Base-by-base conservation (phyloP, 2,888 invertebrate genomes). In the Drosophila pullipes region DNA sequence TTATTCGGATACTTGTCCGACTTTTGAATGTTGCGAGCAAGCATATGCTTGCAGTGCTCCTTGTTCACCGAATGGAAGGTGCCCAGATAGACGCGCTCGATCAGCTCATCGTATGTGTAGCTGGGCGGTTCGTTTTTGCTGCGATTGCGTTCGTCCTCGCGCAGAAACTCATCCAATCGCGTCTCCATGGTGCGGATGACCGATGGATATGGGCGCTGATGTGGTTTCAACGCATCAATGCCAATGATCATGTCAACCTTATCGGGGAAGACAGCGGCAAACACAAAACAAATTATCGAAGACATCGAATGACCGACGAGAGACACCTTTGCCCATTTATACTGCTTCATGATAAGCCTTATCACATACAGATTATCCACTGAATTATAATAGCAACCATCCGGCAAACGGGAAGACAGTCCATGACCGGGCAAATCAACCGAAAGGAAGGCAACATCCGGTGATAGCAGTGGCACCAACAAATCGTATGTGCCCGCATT, bases 401-500 rank as follows among this genome's bases (percentile, higher is more conserved):
- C 93, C 0, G 96, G 96, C 65, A 95, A 92, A 91, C 95, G 95
- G 0, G 96, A 95, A 0, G 97, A 97, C 6, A 94, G 85, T 0
- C 97, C 97, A 92, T 97, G 96, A 0, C 97, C 96, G 18, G 96
- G 96, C 18, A 96, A 93, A 92, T 96, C 96, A 11, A 96, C 92
- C 0, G 96, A 95, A 7, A 97, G 91, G 69, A 95, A 94, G 3
- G 95, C 94, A 7, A 94, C 83, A 59, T 94, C 91, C 37, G 94
- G 91, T 28, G 94, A 93, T 33, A 97, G 91, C 64, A 95, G 91
- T 0, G 96, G 96, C 22, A 95, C 95, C 44, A 97, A 87, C 0
- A 95, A 94, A 92, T 97, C 96, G 94, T 95, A 97, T 0, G 96
- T 95, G n/a, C 96, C 96, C 4, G 96, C 96, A 91, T 97, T 97